Conservation (phyloP, 2,113 vertebrate genomes). For the Symphodus melops region DNA sequence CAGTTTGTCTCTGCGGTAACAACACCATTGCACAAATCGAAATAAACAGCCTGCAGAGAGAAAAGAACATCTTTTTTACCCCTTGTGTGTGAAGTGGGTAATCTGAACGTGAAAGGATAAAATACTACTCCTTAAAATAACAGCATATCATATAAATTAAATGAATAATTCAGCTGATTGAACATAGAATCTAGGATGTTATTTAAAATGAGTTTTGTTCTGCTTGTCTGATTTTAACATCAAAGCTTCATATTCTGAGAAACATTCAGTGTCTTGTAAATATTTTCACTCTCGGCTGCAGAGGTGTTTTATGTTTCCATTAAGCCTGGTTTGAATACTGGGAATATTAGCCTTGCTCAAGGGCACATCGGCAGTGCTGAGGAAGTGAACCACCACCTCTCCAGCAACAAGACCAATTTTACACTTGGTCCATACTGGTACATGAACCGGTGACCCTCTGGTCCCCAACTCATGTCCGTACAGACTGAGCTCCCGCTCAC, state of each 20-base stretch:
- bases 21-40: constrained; percentile 35
- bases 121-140: neutral
- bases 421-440: too few species aligned
- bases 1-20: constrained; percentile 26
- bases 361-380: too few species aligned
- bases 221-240: constrained; percentile 2
- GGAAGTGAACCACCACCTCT: too few species aligned
- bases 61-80: neutral
- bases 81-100: too few species aligned
- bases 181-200: constrained; percentile 6
- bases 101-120: neutral
- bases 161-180: constrained; percentile 10
- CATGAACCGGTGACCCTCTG: too few species aligned
- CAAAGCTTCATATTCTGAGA: constrained; percentile 35
- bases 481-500: too few species aligned
- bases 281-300: neutral
- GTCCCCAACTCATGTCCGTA: too few species aligned
- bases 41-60: neutral
- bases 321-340: neutral
- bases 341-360: neutral
- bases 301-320: constrained; percentile 12
- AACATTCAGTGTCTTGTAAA: neutral
- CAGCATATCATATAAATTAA: neutral
- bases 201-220: constrained; percentile 21
- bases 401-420: too few species aligned